Evolutionary conservation across 2,888 invertebrate genomes (phyloP), one percentile per base, ranked within the genome.

Genomic region (Drosophila acutilabella): DNA sequence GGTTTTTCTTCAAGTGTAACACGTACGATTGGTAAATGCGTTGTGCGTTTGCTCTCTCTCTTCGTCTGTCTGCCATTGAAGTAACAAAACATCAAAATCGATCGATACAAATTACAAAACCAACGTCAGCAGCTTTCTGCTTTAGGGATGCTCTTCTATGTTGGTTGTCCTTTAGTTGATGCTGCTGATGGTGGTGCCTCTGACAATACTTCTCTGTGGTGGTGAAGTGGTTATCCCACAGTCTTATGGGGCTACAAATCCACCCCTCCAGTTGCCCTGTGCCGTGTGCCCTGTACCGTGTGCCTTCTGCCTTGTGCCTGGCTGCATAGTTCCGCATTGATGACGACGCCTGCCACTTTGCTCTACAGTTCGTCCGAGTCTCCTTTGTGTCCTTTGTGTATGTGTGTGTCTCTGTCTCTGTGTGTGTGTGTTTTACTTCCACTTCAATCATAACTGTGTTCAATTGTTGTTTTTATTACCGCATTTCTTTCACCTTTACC

Each of bases 401-500:
- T 26, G 11, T 41, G n/a, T 51, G 42, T 41, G 20, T 60, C 18
- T 41, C 10, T 51, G 42, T 41, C 14, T 60, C 18, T 59, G 26
- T 58, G 54, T 64, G 30, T 58, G 18, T 42, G 47, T 74, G 68
- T 64, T 88, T 67, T 74, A 65, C 80, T 83, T 83, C 81, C 87
- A 89, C 88, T 86, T 87, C 88, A 86, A 86, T 86, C 86, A 86
- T 86, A 86, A 86, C 89, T 82, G 86, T 77, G 86, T 88, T 89
- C 89, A 89, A 86, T 86, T 87, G 89, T 86, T 87, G 88, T 84
- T 89, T 84, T 85, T 87, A 88, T 88, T 88, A 82, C 88, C 80
- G 71, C 83, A 86, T 88, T 84, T 82, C 78, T 71, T 83, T 82
- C 86, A 83, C 88, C 83, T 83, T 83, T 42, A 14, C 40, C 61